Base-by-base conservation (phyloP, 1,140 invertebrate species). In the Brachionus calyciflorus region DNA sequence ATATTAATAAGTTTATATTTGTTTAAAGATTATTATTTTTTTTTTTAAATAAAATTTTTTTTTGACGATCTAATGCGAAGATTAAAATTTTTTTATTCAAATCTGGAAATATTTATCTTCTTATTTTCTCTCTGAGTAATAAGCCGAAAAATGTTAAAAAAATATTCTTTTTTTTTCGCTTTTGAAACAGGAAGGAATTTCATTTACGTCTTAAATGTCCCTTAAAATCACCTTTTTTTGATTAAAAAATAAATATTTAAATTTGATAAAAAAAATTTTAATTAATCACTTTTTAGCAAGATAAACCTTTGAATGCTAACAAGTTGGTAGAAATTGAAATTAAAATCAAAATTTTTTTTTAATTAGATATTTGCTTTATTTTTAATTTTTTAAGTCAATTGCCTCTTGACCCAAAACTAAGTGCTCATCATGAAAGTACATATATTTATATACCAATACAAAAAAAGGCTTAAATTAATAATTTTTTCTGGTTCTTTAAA, bases 91-190 rank as follows among this genome's bases (percentile, higher is more conserved):
- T 60, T 60, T 37, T 9, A 3, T 37, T 9, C 14, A 60, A 60
- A 26, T 60, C 55, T 60, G 33, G 37, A 60, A 60, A 60, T 60
- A 60, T 60, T 60, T 60, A 60, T 60, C 55, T 60, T 60, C 37
- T 60, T 28, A 55, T n/a, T 28, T 55, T 28, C 12, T 24, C 53
- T 60, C 37, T 60, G 37, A 60, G 55, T 33, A 60, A 60, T 60
- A 60, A 60, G 55, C 55, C 55, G 55, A 60, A 60, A 60, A 60
- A 60, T 60, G 55, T 60, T 5, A 3, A 9, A 37, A 37, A 37
- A n/a, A n/a, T n/a, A n/a, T n/a, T n/a, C n/a, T n/a, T n/a, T n/a
- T n/a, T 37, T 37, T 37, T 37, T 37, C 33, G 9, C n/a, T n/a
- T n/a, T n/a, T n/a, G 33, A 37, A 9, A 37, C 33, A 5, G 9